Base-by-base conservation (phyloP, 2,888 invertebrate genomes). In the Axea sp. region DNA sequence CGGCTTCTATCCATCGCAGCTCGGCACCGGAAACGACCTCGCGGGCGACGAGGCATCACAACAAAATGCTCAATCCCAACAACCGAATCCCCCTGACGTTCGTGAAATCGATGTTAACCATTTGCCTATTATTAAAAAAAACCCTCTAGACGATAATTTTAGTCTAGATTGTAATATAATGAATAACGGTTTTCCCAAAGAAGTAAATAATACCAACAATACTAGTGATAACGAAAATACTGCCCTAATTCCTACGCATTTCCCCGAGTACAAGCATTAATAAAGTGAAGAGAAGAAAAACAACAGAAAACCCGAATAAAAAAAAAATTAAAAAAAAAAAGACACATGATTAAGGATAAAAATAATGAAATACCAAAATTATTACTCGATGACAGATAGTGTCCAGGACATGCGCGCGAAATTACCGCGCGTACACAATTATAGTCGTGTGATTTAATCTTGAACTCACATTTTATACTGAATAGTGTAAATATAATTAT, bases 221-320 rank as follows among this genome's bases (percentile, higher is more conserved):
- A 82, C 80, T 86, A 87, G 85, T 83, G 85, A 86, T 86, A 86
- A 86, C 79, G 83, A 86, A 84, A 86, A 85, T 85, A 87, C 85
- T 85, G 85, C 85, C 84, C 86, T 85, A 81, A 80, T 83, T 82
- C 83, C 83, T 80, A 80, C 84, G 81, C 84, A 86, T 85, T 86
- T 87, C 82, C 86, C 86, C 75, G 85, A 87, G 83, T 86, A 86
- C 84, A 86, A 86, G 84, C 86, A 86, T 85, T 86, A 83, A 86
- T 84, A 84, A 37, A 49, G 35, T 6, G 31, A 60, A 47, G 17
- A n/a, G 28, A 30, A 14, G 19, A 31, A 28, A 60, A 65, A 37
- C n/a, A n/a, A n/a, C n/a, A n/a, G n/a, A n/a, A n/a, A n/a, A n/a
- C n/a, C n/a, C n/a, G n/a, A n/a, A n/a, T n/a, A n/a, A n/a, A n/a